phyloP scores from a whole-genome alignment of 2,888 invertebrate species.

The Clunio marinus region DNA sequence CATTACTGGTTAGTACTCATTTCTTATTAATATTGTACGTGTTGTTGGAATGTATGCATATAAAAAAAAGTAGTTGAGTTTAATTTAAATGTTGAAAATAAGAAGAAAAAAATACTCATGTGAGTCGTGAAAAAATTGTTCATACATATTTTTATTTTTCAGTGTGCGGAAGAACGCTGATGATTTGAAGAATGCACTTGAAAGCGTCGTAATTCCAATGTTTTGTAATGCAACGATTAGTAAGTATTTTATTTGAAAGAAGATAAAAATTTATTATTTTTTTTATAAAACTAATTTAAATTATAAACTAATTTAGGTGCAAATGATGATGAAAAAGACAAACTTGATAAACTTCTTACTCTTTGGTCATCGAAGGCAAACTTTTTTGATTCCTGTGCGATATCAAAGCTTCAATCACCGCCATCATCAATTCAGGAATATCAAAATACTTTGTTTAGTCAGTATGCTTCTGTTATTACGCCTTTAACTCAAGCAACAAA shows the following conservation, averaged over 20 bases:
- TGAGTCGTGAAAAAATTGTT: too few species aligned
- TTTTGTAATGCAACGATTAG: constrained; percentile 90
- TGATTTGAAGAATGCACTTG: constrained; percentile 88
- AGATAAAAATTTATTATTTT: neutral
- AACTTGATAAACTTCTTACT: constrained; percentile 87
- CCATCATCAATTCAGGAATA: constrained; percentile 83
- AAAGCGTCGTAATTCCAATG: constrained; percentile 95
- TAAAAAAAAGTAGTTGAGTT: too few species aligned
- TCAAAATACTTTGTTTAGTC: constrained; percentile 76
- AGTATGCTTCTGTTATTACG: constrained; percentile 72
- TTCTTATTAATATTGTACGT: too few species aligned
- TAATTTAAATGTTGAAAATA: too few species aligned
- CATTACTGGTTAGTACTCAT: constrained; percentile 83
- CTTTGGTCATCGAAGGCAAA: constrained; percentile 96
- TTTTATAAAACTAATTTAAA: constrained; percentile 45
- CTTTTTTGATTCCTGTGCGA: constrained; percentile 76
- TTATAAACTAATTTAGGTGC: constrained; percentile 57
- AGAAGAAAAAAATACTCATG: too few species aligned
- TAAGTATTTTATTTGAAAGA: constrained; percentile 50
- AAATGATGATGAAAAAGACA: constrained; percentile 81
- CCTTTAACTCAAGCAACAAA: constrained; percentile 76
- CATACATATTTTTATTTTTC: constrained; percentile 43
- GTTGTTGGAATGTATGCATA: too few species aligned
- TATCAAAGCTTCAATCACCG: constrained; percentile 83
- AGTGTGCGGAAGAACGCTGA: constrained; percentile 94